A percentile compares a stretch with the other conserved stretches of the same genome.
phyloP scores from a whole-genome alignment of 2,113 vertebrate genomes.

The Seriola dumerili region DNA sequence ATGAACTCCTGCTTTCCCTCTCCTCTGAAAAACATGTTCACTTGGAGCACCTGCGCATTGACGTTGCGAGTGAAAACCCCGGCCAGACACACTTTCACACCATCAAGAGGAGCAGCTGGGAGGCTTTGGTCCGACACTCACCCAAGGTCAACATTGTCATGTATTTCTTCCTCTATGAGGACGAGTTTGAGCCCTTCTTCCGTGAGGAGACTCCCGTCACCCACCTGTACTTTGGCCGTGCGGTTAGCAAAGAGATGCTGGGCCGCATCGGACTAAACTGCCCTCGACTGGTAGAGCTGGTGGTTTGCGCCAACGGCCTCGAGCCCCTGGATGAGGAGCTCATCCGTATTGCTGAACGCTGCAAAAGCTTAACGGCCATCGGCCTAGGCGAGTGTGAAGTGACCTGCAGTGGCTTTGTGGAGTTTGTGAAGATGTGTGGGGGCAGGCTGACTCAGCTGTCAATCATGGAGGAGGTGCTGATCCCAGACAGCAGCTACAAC shows the following conservation, averaged over 20 bases:
- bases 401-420: slow-evolving; percentile 96
- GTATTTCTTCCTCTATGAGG: slow-evolving; percentile 96
- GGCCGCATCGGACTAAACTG: slow-evolving; percentile 94
- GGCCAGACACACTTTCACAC: slow-evolving; percentile 92
- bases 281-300: slow-evolving; percentile 93
- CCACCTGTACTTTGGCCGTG: slow-evolving; percentile 94
- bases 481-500: slow-evolving; percentile 94
- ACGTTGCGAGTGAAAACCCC: slow-evolving; percentile 94
- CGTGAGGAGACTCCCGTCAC: slow-evolving; percentile 93
- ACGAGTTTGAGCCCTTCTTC: slow-evolving; percentile 96
- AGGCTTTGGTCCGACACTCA: slow-evolving; percentile 93
- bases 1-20: slow-evolving; percentile 93
- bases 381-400: slow-evolving; percentile 96
- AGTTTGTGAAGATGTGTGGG: slow-evolving; percentile 97
- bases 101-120: slow-evolving; percentile 96
- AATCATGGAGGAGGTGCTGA: slow-evolving; percentile 96
- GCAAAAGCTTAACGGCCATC: slow-evolving; percentile 93
- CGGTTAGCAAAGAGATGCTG: slow-evolving; percentile 95
- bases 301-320: slow-evolving; percentile 95
- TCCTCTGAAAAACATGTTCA: slow-evolving; percentile 95
- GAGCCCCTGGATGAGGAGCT: slow-evolving; percentile 95
- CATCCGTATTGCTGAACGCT: slow-evolving; percentile 93
- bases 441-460: slow-evolving; percentile 94
- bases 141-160: slow-evolving; percentile 97
- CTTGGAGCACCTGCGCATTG: slow-evolving; percentile 94